Evolutionary conservation across 1,140 invertebrate species (phyloP), one percentile per base, ranked within the genome.

Genomic region (Achroia grisella): DNA sequence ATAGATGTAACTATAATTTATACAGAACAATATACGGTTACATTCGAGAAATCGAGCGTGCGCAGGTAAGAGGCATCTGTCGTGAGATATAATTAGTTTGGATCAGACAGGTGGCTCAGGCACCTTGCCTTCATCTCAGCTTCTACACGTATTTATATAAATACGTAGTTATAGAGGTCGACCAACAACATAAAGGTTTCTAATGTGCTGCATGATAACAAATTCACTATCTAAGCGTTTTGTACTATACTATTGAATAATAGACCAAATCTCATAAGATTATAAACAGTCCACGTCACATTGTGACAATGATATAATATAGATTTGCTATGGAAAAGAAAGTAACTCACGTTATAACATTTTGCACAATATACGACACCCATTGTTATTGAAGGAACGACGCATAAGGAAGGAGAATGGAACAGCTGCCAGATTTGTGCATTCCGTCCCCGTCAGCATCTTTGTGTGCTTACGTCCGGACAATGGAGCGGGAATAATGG

Each of bases 361-460:
- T 82, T 84, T 78, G 80, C 80, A 84, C 80, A 84, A 84, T 79
- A 58, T 53, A 35, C 37, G 45, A 52, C 48, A 47, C 51, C 47
- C 52, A 71, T 83, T 79, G 71, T 83, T 73, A 57, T 69, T 62
- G 52, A 44, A n/a, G n/a, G n/a, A n/a, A n/a, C n/a, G 39, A 44
- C 35, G 56, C 73, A 81, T 72, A 76, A 83, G 79, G 77, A 84
- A 84, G 75, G 63, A 66, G 68, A 71, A 43, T 57, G 41, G 60
- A 68, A 67, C 80, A 84, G 80, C 80, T 84, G 80, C 75, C 62
- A 63, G 74, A 78, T 80, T 79, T 79, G 71, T 83, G 77, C 76
- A 76, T 62, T 63, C 44, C 66, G 74, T 72, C 72, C 75, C 79
- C 72, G 73, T 74, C 74, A 74, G 68, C 75, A 78, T 78, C 71